Evolutionary conservation across 2,113 vertebrate species (phyloP).

Genomic region (Opisthocomus hoazin): DNA sequence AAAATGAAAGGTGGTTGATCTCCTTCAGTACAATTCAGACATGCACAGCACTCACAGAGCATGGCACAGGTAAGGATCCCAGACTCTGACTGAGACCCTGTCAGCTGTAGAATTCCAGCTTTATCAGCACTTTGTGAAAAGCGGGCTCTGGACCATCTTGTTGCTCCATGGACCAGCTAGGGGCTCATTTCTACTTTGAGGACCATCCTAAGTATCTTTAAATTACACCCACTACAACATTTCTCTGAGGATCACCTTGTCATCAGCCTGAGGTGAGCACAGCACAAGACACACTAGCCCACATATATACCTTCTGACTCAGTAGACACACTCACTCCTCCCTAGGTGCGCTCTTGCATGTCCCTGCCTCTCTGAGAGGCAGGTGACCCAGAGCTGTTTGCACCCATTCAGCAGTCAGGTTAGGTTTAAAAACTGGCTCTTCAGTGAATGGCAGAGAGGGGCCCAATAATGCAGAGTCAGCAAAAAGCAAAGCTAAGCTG

Average conservation of each 20-base stretch:
- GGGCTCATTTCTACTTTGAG: background rate
- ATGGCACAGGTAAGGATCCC: background rate
- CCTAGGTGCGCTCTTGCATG: background rate
- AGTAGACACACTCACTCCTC: background rate
- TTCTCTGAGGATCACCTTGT: background rate
- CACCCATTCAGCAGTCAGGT: background rate
- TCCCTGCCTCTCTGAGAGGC: background rate
- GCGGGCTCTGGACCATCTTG: background rate
- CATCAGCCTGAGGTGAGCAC: background rate
- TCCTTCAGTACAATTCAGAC: background rate
- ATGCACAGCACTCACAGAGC: background rate
- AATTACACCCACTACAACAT: background rate
- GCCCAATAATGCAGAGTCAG: background rate
- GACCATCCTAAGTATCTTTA: background rate
- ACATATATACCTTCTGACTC: background rate
- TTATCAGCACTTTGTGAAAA: background rate
- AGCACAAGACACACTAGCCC: background rate
- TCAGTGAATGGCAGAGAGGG: accelerated
- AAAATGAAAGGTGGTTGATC: background rate
- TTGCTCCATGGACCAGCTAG: background rate
- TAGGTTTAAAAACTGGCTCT: background rate
- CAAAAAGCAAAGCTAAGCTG: background rate
- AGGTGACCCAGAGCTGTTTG: background rate
- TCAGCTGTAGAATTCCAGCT: background rate
- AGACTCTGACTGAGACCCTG: background rate